Evolutionary conservation across 2,888 invertebrate genomes (phyloP).

Genomic region (Leucoptera coffeella): DNA sequence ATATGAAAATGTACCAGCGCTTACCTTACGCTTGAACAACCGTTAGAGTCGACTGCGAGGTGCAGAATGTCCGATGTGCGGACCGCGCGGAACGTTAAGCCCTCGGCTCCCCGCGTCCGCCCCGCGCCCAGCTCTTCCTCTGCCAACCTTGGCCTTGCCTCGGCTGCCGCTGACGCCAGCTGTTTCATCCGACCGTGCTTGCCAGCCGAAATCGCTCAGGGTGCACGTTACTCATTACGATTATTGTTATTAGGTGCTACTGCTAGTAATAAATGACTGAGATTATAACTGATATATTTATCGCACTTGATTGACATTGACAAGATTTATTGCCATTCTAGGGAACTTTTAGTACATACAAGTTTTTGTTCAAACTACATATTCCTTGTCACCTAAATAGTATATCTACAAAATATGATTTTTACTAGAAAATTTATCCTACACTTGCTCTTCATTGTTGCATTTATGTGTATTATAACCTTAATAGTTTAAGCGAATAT

Average conservation of each 20-base stretch:
- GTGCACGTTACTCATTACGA: conserved; percentile 1
- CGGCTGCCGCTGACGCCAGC: conserved; percentile 4
- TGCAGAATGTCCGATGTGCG: conserved; percentile 46
- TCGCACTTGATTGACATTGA: too few species aligned
- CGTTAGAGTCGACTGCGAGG: conserved; percentile 52
- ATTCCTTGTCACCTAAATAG: too few species aligned
- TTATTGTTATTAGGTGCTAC: conserved; percentile 1
- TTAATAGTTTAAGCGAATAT: too few species aligned
- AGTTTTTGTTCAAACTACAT: too few species aligned
- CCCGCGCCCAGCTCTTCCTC: conserved; percentile 31
- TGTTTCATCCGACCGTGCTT: conserved; percentile 7
- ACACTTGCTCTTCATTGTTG: too few species aligned
- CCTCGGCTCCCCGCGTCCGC: conserved; percentile 37
- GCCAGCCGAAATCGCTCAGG: not conserved
- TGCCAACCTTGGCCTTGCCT: conserved; percentile 44
- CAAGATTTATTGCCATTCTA: too few species aligned
- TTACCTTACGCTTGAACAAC: conserved; percentile 52
- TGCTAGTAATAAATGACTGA: too few species aligned
- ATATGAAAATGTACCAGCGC: conserved; percentile 25
- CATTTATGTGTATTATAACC: too few species aligned
- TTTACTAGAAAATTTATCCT: too few species aligned
- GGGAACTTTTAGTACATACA: too few species aligned
- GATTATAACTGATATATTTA: too few species aligned
- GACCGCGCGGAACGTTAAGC: conserved; percentile 46
- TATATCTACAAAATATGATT: too few species aligned